Conservation (phyloP, 1,140 invertebrate species). For the Venturia canescens region DNA sequence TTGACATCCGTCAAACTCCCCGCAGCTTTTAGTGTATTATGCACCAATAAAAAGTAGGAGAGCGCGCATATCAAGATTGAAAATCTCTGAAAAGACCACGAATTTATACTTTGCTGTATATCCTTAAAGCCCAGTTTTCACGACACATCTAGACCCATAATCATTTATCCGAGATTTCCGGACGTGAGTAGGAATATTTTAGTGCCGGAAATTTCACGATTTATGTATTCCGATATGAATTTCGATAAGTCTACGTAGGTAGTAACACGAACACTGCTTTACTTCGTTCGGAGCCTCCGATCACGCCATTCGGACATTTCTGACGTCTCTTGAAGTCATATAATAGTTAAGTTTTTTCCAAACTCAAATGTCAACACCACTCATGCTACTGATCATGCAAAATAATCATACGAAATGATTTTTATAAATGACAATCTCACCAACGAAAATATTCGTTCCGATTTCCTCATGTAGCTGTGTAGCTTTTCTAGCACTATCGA, state of each 20-base stretch:
- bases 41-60: conserved; percentile 1
- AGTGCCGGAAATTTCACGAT: conserved; percentile 7
- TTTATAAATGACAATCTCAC: too few relatives aligned
- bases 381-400: too few relatives aligned
- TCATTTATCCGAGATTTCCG: background rate
- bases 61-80: conserved; percentile 7
- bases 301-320: too few relatives aligned
- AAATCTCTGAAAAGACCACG: background rate
- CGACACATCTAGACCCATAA: background rate
- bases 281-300: background rate
- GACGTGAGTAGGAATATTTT: conserved; percentile 33
- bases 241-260: background rate
- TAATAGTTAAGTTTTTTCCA: too few relatives aligned
- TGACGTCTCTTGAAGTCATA: too few relatives aligned
- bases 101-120: background rate
- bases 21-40: conserved; percentile 16
- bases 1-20: conserved; percentile 38
- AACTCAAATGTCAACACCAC: too few relatives aligned
- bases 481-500: too few relatives aligned
- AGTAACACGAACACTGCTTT: background rate
- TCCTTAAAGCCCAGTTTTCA: background rate
- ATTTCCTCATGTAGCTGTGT: too few relatives aligned
- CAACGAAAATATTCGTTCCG: too few relatives aligned
- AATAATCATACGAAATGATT: too few relatives aligned
- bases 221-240: conserved; percentile 7